A percentile compares a stretch with the other conserved stretches of the same genome.
These are phyloP conservation scores for Brachionus calyciflorus DNA, from an alignment of 1,140 invertebrate species.

Conservation along the genomic window DNA sequence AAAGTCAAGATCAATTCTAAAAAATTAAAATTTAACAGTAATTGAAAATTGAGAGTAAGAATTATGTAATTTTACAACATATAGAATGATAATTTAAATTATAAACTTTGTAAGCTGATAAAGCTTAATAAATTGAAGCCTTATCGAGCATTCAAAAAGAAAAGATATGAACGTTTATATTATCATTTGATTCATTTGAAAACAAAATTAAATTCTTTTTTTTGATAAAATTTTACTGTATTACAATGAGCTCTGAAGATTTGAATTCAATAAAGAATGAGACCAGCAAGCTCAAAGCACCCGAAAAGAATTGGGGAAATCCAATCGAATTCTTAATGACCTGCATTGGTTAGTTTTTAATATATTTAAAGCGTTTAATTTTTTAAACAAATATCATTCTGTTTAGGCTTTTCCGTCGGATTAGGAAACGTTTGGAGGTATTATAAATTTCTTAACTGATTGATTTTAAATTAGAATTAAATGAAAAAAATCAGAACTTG, in stretches of 20 bases:
- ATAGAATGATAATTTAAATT: no score
- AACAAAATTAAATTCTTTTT: no score
- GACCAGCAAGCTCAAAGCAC: not conserved
- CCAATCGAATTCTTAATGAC: conserved; percentile 33
- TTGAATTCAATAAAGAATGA: not conserved
- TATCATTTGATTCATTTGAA: no score
- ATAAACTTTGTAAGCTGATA: no score
- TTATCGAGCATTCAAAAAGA: no score
- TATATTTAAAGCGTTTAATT: not conserved
- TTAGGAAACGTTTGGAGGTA: conserved; percentile 43
- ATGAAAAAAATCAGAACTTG: not conserved
- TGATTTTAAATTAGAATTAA: not conserved
- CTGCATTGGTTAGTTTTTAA: not conserved
- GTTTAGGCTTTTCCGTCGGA: conserved; percentile 36
- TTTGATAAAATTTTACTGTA: no score
- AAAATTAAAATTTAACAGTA: no score
- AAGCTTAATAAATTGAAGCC: no score
- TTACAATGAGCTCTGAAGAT: not conserved
- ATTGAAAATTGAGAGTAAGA: no score
- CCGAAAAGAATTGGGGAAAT: conserved; percentile 2
- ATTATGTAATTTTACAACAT: no score
- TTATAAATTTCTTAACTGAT: not conserved
- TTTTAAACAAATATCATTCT: not conserved
- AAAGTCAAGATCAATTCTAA: no score
- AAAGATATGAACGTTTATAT: no score